A percentile compares a stretch with the other conserved stretches of the same genome.
Conservation (phyloP, 2,113 vertebrate species). For the Ia io region DNA sequence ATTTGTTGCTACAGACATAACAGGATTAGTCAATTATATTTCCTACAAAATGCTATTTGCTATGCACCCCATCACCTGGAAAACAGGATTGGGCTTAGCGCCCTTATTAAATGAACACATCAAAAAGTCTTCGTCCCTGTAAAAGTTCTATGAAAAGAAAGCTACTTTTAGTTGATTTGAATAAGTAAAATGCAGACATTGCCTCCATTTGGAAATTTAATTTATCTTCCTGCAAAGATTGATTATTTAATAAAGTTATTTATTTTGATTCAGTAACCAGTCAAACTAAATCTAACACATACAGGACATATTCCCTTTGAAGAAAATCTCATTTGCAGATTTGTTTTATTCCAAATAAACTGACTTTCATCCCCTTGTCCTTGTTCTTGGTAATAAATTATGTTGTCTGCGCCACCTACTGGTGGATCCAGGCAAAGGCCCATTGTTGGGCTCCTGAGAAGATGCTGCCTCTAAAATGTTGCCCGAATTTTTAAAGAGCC, state of each 20-base stretch:
- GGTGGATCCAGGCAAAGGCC: constrained; percentile 58
- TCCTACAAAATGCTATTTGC: constrained; percentile 66
- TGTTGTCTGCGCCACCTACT: constrained; percentile 78
- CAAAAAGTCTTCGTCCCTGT: constrained; percentile 60
- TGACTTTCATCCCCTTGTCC: constrained; percentile 43
- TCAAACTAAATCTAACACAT: constrained; percentile 67
- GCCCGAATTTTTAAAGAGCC: background rate
- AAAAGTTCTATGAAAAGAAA: constrained; percentile 68
- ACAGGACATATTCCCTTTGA: constrained; percentile 71
- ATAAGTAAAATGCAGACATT: constrained; percentile 61
- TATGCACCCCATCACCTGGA: constrained; percentile 56
- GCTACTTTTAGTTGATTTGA: constrained; percentile 73
- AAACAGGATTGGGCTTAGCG: constrained; percentile 51
- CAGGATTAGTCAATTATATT: constrained; percentile 71
- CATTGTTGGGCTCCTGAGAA: background rate
- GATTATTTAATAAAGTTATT: constrained; percentile 77
- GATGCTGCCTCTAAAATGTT: background rate
- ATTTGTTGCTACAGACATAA: constrained; percentile 71
- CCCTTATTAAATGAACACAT: constrained; percentile 60
- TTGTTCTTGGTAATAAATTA: constrained; percentile 72
- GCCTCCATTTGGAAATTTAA: constrained; percentile 70
- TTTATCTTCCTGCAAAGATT: constrained; percentile 73
- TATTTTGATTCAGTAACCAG: constrained; percentile 74
- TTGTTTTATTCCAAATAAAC: constrained; percentile 68
- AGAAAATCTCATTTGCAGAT: constrained; percentile 75